Conservation (phyloP, 2,888 invertebrate genomes). For the Disparrhopalites patrizii region DNA sequence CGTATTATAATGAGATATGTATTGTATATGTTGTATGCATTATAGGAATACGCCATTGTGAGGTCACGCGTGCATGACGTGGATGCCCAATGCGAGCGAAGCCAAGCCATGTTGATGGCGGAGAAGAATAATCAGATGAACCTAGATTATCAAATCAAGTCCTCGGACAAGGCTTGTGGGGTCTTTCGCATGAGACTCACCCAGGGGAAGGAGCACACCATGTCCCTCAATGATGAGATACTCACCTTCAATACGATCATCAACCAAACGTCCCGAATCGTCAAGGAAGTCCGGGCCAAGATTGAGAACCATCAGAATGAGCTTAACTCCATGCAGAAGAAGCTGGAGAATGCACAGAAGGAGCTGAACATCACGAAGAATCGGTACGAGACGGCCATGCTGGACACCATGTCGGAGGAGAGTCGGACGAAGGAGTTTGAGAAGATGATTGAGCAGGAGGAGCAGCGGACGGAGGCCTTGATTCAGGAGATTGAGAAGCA, state of each 20-base stretch:
- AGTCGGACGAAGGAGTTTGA: slow-evolving; percentile 51
- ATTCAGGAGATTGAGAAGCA: slow-evolving; percentile 53
- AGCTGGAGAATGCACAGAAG: slow-evolving; percentile 12
- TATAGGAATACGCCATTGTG: slow-evolving; percentile 20
- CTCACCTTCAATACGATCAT: slow-evolving; percentile 10
- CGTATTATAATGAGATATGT: too few species aligned
- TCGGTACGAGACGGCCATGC: slow-evolving; percentile 2
- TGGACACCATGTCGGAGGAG: slow-evolving; percentile 18
- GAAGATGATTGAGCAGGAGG: slow-evolving; percentile 52
- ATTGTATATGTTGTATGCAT: too few species aligned
- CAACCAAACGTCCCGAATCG: neutral
- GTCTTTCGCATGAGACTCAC: neutral
- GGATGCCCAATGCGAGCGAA: slow-evolving; percentile 18
- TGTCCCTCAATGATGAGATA: slow-evolving; percentile 15
- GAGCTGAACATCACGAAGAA: slow-evolving; percentile 1
- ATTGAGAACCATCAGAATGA: slow-evolving; percentile 17
- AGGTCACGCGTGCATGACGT: neutral
- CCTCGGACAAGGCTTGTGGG: slow-evolving; percentile 9
- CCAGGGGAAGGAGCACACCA: neutral
- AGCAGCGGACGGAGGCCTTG: slow-evolving; percentile 17
- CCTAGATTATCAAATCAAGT: slow-evolving; percentile 25
- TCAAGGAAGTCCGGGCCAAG: slow-evolving; percentile 10
- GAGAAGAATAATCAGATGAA: slow-evolving; percentile 24
- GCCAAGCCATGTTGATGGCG: slow-evolving; percentile 23
- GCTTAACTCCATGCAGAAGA: slow-evolving; percentile 6